These are phyloP conservation scores for Podarcis cretensis DNA, from an alignment of 2,113 vertebrate genomes.

Conservation along the genomic window DNA sequence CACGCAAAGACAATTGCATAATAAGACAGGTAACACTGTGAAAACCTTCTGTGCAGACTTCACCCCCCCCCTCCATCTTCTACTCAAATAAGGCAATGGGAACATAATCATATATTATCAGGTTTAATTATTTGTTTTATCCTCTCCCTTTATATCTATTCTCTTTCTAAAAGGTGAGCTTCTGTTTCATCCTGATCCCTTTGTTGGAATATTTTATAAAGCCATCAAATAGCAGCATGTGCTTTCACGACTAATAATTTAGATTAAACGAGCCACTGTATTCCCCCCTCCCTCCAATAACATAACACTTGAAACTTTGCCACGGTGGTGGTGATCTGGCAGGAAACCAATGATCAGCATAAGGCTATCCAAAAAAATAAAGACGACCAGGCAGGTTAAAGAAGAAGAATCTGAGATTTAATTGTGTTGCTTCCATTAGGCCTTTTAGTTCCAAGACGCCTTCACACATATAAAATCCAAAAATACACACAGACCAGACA, in stretches of 20 bases:
- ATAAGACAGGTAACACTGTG: constrained; percentile 18
- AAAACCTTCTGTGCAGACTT: constrained; percentile 24
- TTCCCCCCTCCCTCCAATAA: accelerated
- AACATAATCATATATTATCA: constrained; percentile 64
- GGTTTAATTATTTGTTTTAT: constrained; percentile 61
- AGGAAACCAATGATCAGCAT: too few relatives aligned
- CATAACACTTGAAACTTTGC: neutral
- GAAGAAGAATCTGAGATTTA: neutral
- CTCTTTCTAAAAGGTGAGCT: constrained; percentile 43
- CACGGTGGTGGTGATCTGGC: constrained; percentile 19
- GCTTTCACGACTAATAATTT: constrained; percentile 12
- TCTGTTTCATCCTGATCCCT: constrained; percentile 36
- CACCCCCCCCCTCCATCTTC: constrained; percentile 41
- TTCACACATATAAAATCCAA: too few relatives aligned
- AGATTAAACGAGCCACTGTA: neutral
- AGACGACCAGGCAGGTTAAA: neutral
- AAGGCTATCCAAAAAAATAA: neutral
- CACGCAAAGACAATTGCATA: constrained; percentile 41
- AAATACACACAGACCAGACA: neutral
- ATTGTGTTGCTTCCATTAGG: neutral
- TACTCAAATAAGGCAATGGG: constrained; percentile 45
- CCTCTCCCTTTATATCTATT: constrained; percentile 35
- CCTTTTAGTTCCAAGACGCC: neutral
- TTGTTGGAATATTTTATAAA: constrained; percentile 39
- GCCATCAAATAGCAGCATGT: constrained; percentile 22